phyloP scores from a whole-genome alignment of 2,113 vertebrate species.

The Athene noctua region DNA sequence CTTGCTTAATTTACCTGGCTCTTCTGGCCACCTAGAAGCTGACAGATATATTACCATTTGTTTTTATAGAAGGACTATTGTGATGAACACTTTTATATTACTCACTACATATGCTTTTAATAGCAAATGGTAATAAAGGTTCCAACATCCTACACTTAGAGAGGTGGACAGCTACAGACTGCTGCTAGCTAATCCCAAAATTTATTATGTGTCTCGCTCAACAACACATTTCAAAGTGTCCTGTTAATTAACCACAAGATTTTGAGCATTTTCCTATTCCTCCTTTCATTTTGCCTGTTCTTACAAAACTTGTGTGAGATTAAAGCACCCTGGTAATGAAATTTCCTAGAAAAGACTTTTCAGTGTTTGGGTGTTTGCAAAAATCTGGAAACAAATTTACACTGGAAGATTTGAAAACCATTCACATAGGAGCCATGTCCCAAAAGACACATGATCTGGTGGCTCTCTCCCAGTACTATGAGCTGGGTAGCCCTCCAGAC shows the following conservation, averaged over 20 bases:
- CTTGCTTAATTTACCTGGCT: background rate
- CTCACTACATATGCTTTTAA: conserved; percentile 40
- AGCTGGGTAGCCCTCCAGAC: background rate
- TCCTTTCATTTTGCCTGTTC: background rate
- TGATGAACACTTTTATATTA: background rate
- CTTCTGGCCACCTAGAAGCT: background rate
- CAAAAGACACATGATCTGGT: background rate
- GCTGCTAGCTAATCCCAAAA: background rate
- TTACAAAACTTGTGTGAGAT: background rate
- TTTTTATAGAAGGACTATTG: background rate
- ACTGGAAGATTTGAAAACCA: background rate
- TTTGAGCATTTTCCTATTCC: background rate
- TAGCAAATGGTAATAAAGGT: conserved; percentile 12
- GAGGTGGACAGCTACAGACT: background rate
- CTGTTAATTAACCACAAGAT: background rate
- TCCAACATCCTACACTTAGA: background rate
- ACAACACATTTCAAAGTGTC: background rate
- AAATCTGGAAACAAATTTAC: background rate
- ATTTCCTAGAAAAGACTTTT: background rate
- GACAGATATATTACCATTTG: background rate
- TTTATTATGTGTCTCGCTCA: background rate
- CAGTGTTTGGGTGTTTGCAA: background rate
- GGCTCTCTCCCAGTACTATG: background rate
- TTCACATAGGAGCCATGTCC: background rate
- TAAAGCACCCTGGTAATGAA: background rate